Conservation (phyloP, 2,113 vertebrate species). For the Aramus guarauna region DNA sequence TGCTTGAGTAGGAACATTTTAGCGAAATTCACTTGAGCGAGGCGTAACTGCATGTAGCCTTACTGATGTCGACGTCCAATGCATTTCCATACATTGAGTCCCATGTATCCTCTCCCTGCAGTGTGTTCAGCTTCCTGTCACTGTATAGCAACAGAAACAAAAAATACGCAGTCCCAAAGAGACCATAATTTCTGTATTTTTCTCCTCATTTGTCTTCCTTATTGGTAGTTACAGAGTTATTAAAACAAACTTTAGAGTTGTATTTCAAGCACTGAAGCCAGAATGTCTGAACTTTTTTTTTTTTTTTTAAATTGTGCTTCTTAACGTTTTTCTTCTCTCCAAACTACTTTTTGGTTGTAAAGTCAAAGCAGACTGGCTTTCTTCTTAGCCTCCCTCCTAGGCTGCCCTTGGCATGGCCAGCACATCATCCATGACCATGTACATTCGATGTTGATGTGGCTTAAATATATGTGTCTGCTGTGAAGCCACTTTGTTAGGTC, state of each 20-base stretch:
- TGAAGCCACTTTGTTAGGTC: neutral
- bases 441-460: neutral
- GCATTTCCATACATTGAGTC: neutral
- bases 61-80: neutral
- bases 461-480: neutral
- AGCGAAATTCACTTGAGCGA: neutral
- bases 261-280: constrained; percentile 39
- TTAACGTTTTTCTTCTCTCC: neutral
- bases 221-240: neutral
- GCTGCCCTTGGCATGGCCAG: neutral
- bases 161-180: neutral
- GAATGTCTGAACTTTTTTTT: neutral
- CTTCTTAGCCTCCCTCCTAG: neutral
- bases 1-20: neutral
- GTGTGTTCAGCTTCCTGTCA: neutral
- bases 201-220: neutral
- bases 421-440: neutral
- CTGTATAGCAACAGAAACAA: neutral
- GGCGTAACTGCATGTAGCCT: neutral
- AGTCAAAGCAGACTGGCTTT: neutral
- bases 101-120: neutral
- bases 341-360: neutral
- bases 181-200: constrained; percentile 6
- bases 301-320: neutral
- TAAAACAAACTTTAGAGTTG: constrained; percentile 9